phyloP scores from a whole-genome alignment of 2,113 vertebrate genomes.

The Onychostoma macrolepis region DNA sequence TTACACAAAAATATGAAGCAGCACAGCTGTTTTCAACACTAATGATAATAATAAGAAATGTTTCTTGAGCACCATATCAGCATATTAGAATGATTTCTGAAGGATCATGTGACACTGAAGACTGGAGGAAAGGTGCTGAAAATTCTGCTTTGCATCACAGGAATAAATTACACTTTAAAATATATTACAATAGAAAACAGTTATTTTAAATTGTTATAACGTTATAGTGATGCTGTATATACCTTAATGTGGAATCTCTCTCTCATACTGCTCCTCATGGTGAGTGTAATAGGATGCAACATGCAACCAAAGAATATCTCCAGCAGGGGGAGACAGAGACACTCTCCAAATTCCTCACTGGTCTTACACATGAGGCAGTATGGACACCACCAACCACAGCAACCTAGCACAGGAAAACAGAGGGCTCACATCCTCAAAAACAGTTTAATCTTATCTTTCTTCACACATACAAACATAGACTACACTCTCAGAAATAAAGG shows the following conservation, averaged over 20 bases:
- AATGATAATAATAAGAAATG: background rate
- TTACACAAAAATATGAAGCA: background rate
- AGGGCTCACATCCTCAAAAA: background rate
- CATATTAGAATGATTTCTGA: background rate
- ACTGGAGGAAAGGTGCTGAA: background rate
- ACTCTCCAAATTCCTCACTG: constrained; percentile 63
- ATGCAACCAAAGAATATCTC: background rate
- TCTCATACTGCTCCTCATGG: constrained; percentile 60
- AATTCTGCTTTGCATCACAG: background rate
- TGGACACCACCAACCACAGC: constrained; percentile 65
- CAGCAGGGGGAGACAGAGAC: constrained; percentile 68
- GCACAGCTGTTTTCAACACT: background rate
- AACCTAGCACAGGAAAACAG: constrained; percentile 57
- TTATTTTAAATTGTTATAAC: background rate
- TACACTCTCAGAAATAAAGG: too few species aligned
- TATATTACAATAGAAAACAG: too few species aligned
- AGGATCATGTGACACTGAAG: background rate
- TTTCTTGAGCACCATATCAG: background rate
- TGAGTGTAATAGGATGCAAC: constrained; percentile 47
- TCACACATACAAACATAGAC: background rate
- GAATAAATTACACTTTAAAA: background rate
- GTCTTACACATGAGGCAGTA: constrained; percentile 65
- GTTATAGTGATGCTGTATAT: background rate
- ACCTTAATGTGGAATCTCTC: constrained; percentile 65
- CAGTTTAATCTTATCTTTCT: background rate